Base-by-base conservation (phyloP, 2,888 invertebrate genomes). In the Liopterus haemorrhoidalis region DNA sequence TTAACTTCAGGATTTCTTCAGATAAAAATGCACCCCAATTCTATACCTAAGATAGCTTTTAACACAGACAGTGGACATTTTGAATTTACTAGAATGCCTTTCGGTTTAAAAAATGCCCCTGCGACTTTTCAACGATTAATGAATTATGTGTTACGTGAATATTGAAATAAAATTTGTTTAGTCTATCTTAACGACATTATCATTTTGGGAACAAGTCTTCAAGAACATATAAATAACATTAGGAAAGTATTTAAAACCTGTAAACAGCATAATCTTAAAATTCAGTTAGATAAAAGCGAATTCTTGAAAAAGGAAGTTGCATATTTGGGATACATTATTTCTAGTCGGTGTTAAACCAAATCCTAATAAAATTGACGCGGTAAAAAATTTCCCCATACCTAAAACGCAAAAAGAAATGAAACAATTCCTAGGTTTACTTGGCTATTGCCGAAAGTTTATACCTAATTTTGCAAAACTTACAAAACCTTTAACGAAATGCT, bases 271-370 rank as follows among this genome's bases (percentile, higher is more conserved):
- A 42, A 41, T 5, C n/a, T 41, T 2, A 41, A 41, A 41, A 22
- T 41, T 4, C 32, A 41, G 12, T 22, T 31, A 2, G 41, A 32
- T 3, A 41, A 41, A 32, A 22, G 22, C 2, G 32, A 32, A 41
- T 41, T 41, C 15, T 36, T 59, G 0, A 33, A 55, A 16, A 39
- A 48, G n/a, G 58, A 61, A 56, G 59, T 64, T 9, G 57, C 57
- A 1, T 65, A 59, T 39, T 37, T 66, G 15, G 64, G 66, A 2
- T 61, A 62, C 28, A 54, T 63, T 3, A 50, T 62, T n/a, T 51
- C 49, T 53, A 3, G 54, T 59, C 1, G 57, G 56, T n/a, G 49
- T 59, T 9, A 58, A 47, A 30, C 59, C 60, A 8, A 55, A 60
- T 30, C 59, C 59, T 0, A 49, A 52, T 1, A 60, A 61, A 50